These are phyloP conservation scores for Sciurus vulgaris DNA, from an alignment of 2,797 vertebrate genomes.

Conservation along the genomic window DNA sequence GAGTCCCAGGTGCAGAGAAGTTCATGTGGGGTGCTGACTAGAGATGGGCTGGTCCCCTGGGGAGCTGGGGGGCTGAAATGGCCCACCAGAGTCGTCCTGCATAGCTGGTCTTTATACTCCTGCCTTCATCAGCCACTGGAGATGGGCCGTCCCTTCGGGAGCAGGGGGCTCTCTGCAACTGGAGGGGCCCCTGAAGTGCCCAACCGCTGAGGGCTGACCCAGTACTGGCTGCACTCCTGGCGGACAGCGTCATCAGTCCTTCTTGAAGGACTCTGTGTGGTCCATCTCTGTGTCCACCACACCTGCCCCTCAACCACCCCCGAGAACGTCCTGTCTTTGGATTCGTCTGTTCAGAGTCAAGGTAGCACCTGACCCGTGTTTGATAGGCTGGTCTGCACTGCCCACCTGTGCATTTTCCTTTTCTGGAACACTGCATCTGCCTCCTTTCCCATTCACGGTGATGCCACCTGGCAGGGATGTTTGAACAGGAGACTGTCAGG, in stretches of 20 bases:
- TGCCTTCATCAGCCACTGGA: not conserved
- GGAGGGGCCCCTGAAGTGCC: not conserved
- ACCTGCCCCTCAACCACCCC: not conserved
- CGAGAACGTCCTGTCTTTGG: not conserved
- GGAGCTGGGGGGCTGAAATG: not conserved
- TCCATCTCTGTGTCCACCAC: not conserved
- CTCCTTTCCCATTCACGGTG: not conserved
- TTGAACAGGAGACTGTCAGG: not conserved
- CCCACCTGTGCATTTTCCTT: not conserved
- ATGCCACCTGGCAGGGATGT: not conserved
- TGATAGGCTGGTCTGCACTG: no score
- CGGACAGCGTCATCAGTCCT: not conserved
- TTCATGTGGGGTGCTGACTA: fast-evolving
- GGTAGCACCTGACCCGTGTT: no score
- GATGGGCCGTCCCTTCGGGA: not conserved
- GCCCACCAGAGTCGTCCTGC: not conserved
- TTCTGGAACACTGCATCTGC: not conserved
- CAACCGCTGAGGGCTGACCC: not conserved
- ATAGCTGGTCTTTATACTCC: not conserved
- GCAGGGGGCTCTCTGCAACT: not conserved
- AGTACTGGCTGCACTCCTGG: not conserved
- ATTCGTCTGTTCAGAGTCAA: not conserved
- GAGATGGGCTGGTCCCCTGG: not conserved
- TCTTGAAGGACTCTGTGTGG: not conserved
- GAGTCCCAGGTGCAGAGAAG: not conserved